Evolutionary conservation across 2,888 invertebrate genomes (phyloP).

Genomic region (Tortrix viridana): DNA sequence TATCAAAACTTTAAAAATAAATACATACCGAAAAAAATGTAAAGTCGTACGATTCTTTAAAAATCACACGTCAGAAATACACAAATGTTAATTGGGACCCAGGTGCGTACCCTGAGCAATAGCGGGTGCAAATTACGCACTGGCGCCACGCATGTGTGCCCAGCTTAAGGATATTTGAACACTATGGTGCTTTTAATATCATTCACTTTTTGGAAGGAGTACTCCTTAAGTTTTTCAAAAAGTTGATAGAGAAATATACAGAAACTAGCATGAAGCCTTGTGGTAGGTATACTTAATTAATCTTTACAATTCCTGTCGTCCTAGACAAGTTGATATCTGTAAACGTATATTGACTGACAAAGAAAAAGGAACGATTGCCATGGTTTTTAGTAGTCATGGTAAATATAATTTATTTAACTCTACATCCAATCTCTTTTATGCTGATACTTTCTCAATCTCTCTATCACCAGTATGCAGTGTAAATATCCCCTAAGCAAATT

Average conservation of each 20-base stretch:
- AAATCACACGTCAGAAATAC: slow-evolving; percentile 22
- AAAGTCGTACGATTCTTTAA: background rate
- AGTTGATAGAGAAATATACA: no score
- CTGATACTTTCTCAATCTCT: background rate
- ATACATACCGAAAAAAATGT: background rate
- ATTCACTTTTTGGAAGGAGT: background rate
- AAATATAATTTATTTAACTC: background rate
- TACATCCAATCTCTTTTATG: background rate
- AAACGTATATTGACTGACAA: no score
- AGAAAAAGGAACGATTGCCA: no score
- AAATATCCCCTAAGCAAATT: slow-evolving; percentile 17
- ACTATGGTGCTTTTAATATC: background rate
- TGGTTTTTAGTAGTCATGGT: background rate
- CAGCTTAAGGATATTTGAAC: slow-evolving; percentile 15
- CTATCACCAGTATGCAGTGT: slow-evolving; percentile 5
- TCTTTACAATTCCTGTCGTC: rapidly evolving
- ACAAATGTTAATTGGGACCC: slow-evolving; percentile 65
- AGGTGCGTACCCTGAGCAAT: slow-evolving; percentile 63
- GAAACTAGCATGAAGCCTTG: no score
- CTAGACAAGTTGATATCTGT: no score
- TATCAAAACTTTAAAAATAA: no score
- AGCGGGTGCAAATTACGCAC: slow-evolving; percentile 51
- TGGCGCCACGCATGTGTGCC: slow-evolving; percentile 34
- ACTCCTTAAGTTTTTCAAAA: no score
- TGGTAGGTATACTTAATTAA: no score